These are phyloP conservation scores for Galaxias olidus DNA, from an alignment of 2,797 vertebrate genomes.

Conservation along the genomic window DNA sequence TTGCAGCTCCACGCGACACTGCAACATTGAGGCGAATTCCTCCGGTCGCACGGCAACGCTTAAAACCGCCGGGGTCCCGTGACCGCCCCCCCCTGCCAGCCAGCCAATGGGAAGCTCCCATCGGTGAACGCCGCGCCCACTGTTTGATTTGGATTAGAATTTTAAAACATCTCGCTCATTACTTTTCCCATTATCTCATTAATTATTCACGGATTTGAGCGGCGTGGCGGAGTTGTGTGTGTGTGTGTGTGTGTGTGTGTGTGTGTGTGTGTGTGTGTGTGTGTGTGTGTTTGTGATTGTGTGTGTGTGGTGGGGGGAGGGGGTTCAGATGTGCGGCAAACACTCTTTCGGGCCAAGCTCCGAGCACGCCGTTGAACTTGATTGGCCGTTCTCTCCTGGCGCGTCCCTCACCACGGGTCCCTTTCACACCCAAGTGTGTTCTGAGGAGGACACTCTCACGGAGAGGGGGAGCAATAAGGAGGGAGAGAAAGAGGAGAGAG, in stretches of 20 bases:
- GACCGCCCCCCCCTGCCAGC: constrained; percentile 22
- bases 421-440: constrained; percentile 58
- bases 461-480: constrained; percentile 20
- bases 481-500: constrained; percentile 16
- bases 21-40: constrained; percentile 63
- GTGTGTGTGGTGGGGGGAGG: constrained; percentile 2
- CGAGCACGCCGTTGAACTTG: constrained; percentile 45
- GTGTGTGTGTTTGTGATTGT: too few species aligned
- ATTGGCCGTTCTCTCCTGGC: constrained; percentile 47
- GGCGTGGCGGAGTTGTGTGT: constrained; percentile 42
- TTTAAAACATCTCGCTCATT: constrained; percentile 80
- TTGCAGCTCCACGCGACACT: too few species aligned
- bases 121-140: constrained; percentile 50
- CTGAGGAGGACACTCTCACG: constrained; percentile 61
- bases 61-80: constrained; percentile 40
- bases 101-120: constrained; percentile 63
- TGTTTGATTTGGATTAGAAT: constrained; percentile 83
- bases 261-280: too few species aligned
- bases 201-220: constrained; percentile 80
- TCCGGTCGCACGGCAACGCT: constrained; percentile 46
- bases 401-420: constrained; percentile 51
- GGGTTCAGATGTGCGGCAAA: constrained; percentile 64
- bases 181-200: constrained; percentile 81
- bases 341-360: constrained; percentile 51
- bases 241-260: too few species aligned